phyloP scores from a whole-genome alignment of 1,140 invertebrate genomes.

The Brachionus sp. region DNA sequence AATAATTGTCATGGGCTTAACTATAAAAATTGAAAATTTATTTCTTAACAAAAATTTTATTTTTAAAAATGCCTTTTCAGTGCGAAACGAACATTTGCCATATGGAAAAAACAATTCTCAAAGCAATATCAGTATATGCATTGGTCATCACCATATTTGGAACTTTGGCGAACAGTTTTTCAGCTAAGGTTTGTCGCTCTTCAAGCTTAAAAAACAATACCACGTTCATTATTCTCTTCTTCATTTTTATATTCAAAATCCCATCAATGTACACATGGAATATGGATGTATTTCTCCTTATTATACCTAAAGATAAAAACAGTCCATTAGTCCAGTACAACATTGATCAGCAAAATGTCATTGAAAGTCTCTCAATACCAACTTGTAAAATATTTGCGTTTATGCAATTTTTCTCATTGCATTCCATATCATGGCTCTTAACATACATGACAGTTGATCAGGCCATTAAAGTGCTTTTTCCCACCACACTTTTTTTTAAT shows the following conservation, averaged over 20 bases:
- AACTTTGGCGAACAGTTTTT: background rate
- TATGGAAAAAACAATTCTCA: background rate
- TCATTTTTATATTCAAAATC: background rate
- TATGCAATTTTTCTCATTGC: constrained; percentile 10
- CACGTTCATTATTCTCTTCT: background rate
- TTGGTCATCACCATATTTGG: background rate
- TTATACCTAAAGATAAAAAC: background rate
- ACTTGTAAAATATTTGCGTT: constrained; percentile 38
- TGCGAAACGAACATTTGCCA: background rate
- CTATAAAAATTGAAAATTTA: background rate
- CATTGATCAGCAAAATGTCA: constrained; percentile 10
- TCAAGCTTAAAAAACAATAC: background rate
- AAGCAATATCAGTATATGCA: background rate
- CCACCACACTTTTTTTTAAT: background rate
- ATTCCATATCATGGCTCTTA: constrained; percentile 6
- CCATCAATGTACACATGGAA: constrained; percentile 21
- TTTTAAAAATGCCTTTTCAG: background rate
- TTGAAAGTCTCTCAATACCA: background rate
- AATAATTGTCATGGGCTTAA: too few species aligned
- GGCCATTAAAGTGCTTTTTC: background rate
- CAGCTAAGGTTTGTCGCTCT: background rate
- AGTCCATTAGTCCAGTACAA: background rate
- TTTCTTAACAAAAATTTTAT: background rate
- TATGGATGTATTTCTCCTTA: background rate
- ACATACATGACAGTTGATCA: constrained; percentile 8